Conservation (phyloP, 64 coral and sea anemone species). For the Montipora cactus region DNA sequence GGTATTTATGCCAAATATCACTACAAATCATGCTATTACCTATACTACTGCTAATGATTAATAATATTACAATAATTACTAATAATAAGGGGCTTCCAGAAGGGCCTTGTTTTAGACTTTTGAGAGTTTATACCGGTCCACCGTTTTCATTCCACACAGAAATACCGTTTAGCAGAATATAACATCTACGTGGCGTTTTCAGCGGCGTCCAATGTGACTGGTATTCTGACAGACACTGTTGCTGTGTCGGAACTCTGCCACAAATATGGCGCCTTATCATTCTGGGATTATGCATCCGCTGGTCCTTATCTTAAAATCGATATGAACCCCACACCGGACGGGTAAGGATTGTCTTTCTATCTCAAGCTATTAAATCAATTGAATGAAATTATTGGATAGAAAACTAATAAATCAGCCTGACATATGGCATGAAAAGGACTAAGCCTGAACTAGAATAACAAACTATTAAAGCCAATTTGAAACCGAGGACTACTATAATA, state of each 20-base stretch:
- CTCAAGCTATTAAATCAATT: no score
- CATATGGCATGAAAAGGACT: no score
- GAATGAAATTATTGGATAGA: no score
- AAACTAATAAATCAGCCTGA: no score
- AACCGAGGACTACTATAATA: no score
- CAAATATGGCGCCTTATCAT: slow-evolving; percentile 80
- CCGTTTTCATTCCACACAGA: slow-evolving; percentile 31
- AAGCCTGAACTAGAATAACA: no score
- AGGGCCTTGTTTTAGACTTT: not conserved
- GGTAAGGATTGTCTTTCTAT: slow-evolving; percentile 46
- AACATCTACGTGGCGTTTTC: slow-evolving; percentile 74
- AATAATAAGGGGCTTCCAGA: no score
- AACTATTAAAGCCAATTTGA: no score
- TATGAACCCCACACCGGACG: slow-evolving; percentile 77
- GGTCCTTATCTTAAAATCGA: slow-evolving; percentile 86
- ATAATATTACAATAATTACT: no score
- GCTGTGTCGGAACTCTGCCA: slow-evolving; percentile 86
- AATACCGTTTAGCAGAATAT: slow-evolving; percentile 71
- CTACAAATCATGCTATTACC: no score
- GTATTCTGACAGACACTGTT: slow-evolving; percentile 87
- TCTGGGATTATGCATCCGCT: slow-evolving; percentile 92
- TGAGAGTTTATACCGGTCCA: not conserved
- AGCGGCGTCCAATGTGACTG: slow-evolving; percentile 82
- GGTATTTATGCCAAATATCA: no score
- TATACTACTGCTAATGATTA: no score